Evolutionary conservation across 2,888 invertebrate genomes (phyloP), one percentile per base, ranked within the genome.

Genomic region (Mystacides longicornis): DNA sequence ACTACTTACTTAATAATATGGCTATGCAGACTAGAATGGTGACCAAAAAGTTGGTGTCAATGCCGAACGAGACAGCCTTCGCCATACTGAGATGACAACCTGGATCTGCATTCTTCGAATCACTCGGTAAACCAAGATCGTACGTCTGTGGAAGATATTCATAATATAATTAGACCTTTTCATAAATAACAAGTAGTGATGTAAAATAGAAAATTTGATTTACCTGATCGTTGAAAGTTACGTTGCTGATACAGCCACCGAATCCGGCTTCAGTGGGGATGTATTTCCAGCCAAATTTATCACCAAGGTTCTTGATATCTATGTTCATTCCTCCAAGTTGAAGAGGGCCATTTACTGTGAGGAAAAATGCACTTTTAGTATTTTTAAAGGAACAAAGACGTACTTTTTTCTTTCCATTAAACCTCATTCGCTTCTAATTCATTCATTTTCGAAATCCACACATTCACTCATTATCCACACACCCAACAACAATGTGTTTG

Each of bases 1-100:
- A 23, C 14, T 4, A 85, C 88, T 85, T 71, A 89, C 89, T 82
- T 64, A 92, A 75, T 64, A 94, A 75, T 60, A 93, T 84, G 2
- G 89, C 85, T 59, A 94, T 81, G 71, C 93, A 95, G 23, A 93
- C 87, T 37, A 95, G 75, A 60, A 98, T 91, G 52, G 93, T 92
- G 33, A 95, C 88, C 23, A 97, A 78, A 69, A 91, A 90, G 67
- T 90, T 93, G 1, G 89, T 85, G 67, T 89, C 87, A 57, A 92
- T 89, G 33, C 89, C 87, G 63, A 93, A 88, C 1, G 88, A 85
- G 22, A 88, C 86, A 0, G 89, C 89, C 3, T 84, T 85, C 43
- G 85, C 86, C 66, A 85, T 81, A 55, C 83, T 83, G 56, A 80
- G 78, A 66, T 85, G 84, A 65, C 92, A 93, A 20, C 86, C 86